These are phyloP conservation scores for Ceratothoa steindachneri DNA, from an alignment of 2,888 invertebrate genomes.

Conservation along the genomic window DNA sequence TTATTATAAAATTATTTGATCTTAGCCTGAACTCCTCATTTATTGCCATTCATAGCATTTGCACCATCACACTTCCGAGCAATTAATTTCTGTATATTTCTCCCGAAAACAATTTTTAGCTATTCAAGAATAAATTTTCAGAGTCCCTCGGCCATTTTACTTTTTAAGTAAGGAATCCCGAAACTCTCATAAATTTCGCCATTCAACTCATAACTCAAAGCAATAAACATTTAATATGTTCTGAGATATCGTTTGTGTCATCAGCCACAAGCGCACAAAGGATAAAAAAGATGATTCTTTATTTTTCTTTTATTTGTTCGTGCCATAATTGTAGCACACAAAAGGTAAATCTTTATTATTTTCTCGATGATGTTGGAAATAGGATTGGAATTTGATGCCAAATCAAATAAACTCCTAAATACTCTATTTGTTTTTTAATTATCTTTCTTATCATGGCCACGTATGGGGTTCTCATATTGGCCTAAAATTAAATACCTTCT, in stretches of 20 bases:
- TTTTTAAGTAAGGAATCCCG: no score
- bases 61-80: not conserved
- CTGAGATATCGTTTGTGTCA: not conserved
- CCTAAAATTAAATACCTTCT: no score
- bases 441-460: not conserved
- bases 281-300: not conserved
- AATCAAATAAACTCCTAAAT: not conserved
- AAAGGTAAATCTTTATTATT: not conserved
- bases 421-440: not conserved
- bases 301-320: no score
- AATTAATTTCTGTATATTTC: no score
- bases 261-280: not conserved
- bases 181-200: no score
- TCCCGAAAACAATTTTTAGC: no score
- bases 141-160: no score
- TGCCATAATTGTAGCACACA: no score
- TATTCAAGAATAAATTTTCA: no score
- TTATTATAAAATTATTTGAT: not conserved
- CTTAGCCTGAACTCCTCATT: not conserved
- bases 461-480: no score
- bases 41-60: not conserved
- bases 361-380: not conserved
- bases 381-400: not conserved
- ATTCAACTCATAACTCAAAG: no score
- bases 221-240: no score